Base-by-base conservation (phyloP, 2,113 vertebrate species). In the Coptodon rendalli region DNA sequence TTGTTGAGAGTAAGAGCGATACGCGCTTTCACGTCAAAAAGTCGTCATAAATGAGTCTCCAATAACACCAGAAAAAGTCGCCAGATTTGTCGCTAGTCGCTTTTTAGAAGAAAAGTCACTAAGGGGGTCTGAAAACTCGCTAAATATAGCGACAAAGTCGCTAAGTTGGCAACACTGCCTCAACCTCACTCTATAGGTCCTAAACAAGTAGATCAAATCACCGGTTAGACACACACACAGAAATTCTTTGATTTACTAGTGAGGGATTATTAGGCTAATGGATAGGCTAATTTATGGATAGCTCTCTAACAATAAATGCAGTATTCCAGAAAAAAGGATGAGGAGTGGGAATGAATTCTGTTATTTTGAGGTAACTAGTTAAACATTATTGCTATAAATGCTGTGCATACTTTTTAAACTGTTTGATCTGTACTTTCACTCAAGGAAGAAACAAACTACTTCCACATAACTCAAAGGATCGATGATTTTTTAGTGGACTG, bases 401-500 rank as follows among this genome's bases (percentile, higher is more conserved):
- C 45, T 84, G 31, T 19, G 53, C 56, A 84, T 36, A 57, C 43
- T 57, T 29, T 38, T 16, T 56, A 31, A n/a, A 59, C 9, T 7
- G 1, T 31, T 14, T 27, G n/a, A 14, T 29, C 56, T 83, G 40
- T 76, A 5, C 31, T 50, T 38, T 13, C 3, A 6, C 36, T 50
- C 22, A 50, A 29, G 16, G 66, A 10, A 83, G 14, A 31, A 82
- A 82, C 40, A 29, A 38, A 27, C 17, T 45, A 24, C 52, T 68
- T 82, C 36, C 24, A 40, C 40, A 84, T 43, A 86, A 71, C 53
- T 84, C 27, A 29, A 52, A 87, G 24, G 88, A 81, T 50, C 36
- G 27, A 54, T 82, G 82, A 63, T 82, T 80, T 87, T 80, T 89
- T 80, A 76, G 80, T 66, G 80, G 86, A 91, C 87, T 83, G 81